Evolutionary conservation across 2,113 vertebrate species (phyloP), one percentile per base, ranked within the genome.

Genomic region (Crypturellus undulatus): DNA sequence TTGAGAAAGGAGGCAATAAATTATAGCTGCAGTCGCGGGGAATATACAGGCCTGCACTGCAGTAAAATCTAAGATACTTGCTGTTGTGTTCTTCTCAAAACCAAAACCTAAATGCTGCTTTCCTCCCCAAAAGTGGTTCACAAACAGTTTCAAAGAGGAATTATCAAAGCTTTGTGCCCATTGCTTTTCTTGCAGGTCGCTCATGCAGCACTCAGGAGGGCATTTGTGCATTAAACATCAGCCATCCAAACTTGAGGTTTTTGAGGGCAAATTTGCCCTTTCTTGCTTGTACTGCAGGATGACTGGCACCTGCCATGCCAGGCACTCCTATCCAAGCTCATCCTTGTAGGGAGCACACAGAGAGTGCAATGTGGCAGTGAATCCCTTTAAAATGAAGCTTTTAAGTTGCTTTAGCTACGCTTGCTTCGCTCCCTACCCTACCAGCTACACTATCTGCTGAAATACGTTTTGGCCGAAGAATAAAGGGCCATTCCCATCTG

Each of bases 11-110:
- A 70, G 19, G 34, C 25, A 45, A 42, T 75, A 86, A 92, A 52
- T 84, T 59, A 28, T 28, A 63, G 21, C 24, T 47, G 78, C 69
- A 90, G 49, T 30, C 85, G 93, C 72, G 76, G 87, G 82, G 59
- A 65, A 51, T 77, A 2, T 43, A 18, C 73, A 38, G 26, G 62
- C 20, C 68, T 80, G 4, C 45, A 67, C n/a, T 28, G 51, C 38
- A 47, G 28, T 70, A 78, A 90, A 88, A 84, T 54, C 75, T 34
- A 1, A 3, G 17, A 60, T 25, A 17, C 38, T 70, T 72, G 54
- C 64, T 26, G 45, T 2, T 52, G 54, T 34, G 32, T 54, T 89
- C 90, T 78, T 34, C 64, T 56, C 16, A 26, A 54, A 89, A 94
- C 65, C 36, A 80, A 67, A 80, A 51, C 26, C 45, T 36, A 20